phyloP scores from a whole-genome alignment of 1,140 invertebrate genomes.

The Ips nitidus region DNA sequence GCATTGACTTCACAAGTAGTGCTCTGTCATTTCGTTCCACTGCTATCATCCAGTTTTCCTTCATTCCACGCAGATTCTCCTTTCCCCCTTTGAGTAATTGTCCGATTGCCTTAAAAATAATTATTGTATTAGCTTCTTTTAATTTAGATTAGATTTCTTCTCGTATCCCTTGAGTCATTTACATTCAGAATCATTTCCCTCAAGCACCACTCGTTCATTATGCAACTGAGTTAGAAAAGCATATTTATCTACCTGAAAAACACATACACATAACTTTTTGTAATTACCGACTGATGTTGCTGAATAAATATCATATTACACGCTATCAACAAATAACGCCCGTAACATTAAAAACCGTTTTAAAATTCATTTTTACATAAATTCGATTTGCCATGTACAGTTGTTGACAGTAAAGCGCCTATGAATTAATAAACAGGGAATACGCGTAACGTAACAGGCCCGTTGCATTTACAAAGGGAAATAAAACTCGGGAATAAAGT shows the following conservation, averaged over 20 bases:
- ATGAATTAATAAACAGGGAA: slow-evolving; percentile 35
- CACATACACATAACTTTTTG: too few species aligned
- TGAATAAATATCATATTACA: neutral
- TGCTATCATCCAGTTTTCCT: slow-evolving; percentile 29
- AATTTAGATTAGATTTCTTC: slow-evolving; percentile 31
- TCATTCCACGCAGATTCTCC: slow-evolving; percentile 27
- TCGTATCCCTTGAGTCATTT: slow-evolving; percentile 23
- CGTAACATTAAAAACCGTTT: slow-evolving; percentile 12
- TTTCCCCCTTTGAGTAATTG: slow-evolving; percentile 30
- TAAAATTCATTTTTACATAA: slow-evolving; percentile 34
- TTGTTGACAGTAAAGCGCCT: slow-evolving; percentile 30
- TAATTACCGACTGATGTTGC: too few species aligned
- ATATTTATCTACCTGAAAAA: too few species aligned
- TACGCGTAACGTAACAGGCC: slow-evolving; percentile 29
- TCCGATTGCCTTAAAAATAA: slow-evolving; percentile 39
- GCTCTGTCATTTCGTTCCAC: slow-evolving; percentile 38
- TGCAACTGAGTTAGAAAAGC: too few species aligned
- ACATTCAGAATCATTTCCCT: slow-evolving; percentile 18
- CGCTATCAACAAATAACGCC: neutral
- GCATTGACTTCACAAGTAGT: slow-evolving; percentile 40
- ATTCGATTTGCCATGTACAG: slow-evolving; percentile 25
- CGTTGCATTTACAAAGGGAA: slow-evolving; percentile 32
- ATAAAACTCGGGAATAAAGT: slow-evolving; percentile 32
- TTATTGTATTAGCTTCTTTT: slow-evolving; percentile 36
- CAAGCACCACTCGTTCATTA: too few species aligned